A percentile compares a stretch with the other conserved stretches of the same genome.
Conservation (phyloP, 2,797 vertebrate genomes). For the Eremophila alpestris region DNA sequence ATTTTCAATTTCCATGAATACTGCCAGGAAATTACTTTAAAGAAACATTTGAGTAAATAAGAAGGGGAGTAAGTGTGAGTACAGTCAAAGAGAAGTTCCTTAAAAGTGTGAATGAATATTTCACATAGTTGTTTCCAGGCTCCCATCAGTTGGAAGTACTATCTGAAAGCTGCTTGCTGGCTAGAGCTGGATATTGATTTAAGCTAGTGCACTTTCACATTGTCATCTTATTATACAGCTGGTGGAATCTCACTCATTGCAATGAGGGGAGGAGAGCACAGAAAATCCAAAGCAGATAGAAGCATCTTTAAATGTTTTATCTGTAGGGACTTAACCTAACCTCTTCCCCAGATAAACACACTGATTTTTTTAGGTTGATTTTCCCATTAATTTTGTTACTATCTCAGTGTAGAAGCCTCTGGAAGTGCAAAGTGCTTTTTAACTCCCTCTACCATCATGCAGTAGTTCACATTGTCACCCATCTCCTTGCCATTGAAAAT, state of each 20-base stretch:
- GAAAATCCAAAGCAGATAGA: background rate
- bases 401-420: background rate
- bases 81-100: background rate
- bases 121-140: background rate
- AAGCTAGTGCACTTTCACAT: background rate
- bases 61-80: background rate
- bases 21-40: conserved; percentile 4
- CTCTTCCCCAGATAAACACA: background rate
- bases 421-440: background rate
- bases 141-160: background rate
- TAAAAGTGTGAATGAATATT: conserved; percentile 4
- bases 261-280: background rate
- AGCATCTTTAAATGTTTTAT: background rate
- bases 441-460: background rate
- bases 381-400: background rate
- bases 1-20: background rate
- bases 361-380: background rate
- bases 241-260: background rate
- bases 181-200: background rate
- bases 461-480: background rate
- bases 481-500: background rate
- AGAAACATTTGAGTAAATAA: conserved; percentile 1
- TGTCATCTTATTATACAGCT: background rate
- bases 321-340: background rate
- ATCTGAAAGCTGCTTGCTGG: background rate